Base-by-base conservation (phyloP, 2,113 vertebrate genomes). In the Cololabis saira region DNA sequence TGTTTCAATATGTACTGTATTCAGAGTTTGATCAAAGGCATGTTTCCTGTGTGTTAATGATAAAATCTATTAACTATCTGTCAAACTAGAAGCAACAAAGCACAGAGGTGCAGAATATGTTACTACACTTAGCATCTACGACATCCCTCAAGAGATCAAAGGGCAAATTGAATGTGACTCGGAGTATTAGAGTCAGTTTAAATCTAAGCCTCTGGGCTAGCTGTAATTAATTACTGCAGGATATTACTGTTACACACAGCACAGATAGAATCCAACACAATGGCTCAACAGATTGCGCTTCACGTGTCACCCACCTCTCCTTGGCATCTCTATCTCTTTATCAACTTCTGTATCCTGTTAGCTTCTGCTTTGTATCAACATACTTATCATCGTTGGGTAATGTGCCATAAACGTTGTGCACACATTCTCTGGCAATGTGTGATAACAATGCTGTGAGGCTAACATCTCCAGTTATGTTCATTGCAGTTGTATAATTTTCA, bases 271-370 rank as follows among this genome's bases (percentile, higher is more conserved):
- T 65, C 71, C 67, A n/a, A 61, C 4, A 9, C 16, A 12, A 17
- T n/a, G 2, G 58, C 71, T 87, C 78, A 86, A 77, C 10, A 51
- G 79, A 83, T 86, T 89, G 84, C n/a, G 54, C 62, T 47, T 58
- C 47, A 33, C 74, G 8, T 40, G 30, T 73, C n/a, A n/a, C n/a
- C n/a, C n/a, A n/a, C n/a, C n/a, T n/a, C n/a, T n/a, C n/a, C n/a
- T n/a, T n/a, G n/a, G n/a, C n/a, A n/a, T n/a, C n/a, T n/a, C n/a
- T n/a, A n/a, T n/a, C n/a, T n/a, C n/a, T n/a, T n/a, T n/a, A n/a
- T n/a, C n/a, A n/a, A n/a, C n/a, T n/a, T n/a, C n/a, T n/a, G n/a
- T n/a, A n/a, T n/a, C n/a, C n/a, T n/a, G n/a, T n/a, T n/a, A n/a
- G n/a, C n/a, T n/a, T n/a, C n/a, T n/a, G n/a, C n/a, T n/a, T n/a